Evolutionary conservation across 1,140 invertebrate genomes (phyloP), one percentile per base, ranked within the genome.

Genomic region (Harpegnathos saltator): DNA sequence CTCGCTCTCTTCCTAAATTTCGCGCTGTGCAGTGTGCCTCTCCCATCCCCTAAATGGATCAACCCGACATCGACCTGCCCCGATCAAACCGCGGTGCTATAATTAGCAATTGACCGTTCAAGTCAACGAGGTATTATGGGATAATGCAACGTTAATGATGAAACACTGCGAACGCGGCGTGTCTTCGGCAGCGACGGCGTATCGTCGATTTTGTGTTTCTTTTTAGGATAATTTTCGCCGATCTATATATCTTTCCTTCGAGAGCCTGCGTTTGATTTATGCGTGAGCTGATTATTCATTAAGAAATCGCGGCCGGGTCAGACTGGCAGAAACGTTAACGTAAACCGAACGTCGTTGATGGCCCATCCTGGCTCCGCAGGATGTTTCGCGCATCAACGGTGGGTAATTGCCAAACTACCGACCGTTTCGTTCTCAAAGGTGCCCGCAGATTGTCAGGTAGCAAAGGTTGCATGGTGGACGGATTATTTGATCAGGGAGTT

Each of bases 401-500:
- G 29, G n/a, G 33, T 78, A 58, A 38, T 26, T 29, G 22, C 11
- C 17, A 12, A 50, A 58, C 33, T 33, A 71, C 1, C 52, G 52
- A 69, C 17, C 54, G 24, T 63, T 73, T 63, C 74, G n/a, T 75
- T 71, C 52, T 80, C 75, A 71, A 80, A 71, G 75, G 52, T 80
- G 75, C 52, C 22, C 65, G 22, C 63, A 78, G 52, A 71, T 71
- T 80, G 75, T 71, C 65, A 80, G 33, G 29, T 80, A 48, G 68
- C 65, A 80, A 80, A 69, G 75, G 63, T 78, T 78, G 17, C 63
- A 78, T 5, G 3, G 33, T 69, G 65, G 17, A 69, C 52, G 33
- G 63, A 58, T 80, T 80, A 80, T 71, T 80, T 80, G 22, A 69
- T 80, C 75, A 80, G 65, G 9, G 75, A 80, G 7, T 71, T 69